Evolutionary conservation across 53 echinoderm and acorn worm species (phyloP).

Genomic region (Apostichopus leukothele): DNA sequence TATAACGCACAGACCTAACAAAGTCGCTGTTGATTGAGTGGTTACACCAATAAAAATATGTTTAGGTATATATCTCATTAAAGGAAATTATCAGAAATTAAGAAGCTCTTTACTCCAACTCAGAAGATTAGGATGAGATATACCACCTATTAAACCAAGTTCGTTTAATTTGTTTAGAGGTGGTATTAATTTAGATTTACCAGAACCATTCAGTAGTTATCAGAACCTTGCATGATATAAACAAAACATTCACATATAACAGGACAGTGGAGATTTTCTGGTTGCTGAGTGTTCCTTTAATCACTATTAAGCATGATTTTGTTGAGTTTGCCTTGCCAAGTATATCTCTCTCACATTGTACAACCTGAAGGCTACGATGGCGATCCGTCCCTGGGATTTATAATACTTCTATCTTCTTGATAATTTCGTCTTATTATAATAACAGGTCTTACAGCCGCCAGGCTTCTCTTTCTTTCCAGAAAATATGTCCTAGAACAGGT

Average conservation of each 20-base stretch:
- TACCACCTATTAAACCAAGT: no score
- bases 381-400: not conserved
- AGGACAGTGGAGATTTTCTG: no score
- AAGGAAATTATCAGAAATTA: no score
- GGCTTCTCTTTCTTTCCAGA: not conserved
- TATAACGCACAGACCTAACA: not conserved
- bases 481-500: not conserved
- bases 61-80: not conserved
- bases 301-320: not conserved
- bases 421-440: constrained; percentile 22
- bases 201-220: no score
- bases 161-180: no score
- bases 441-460: constrained; percentile 8
- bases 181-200: no score
- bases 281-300: not conserved
- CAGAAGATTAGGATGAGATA: no score
- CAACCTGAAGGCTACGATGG: not conserved
- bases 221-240: no score
- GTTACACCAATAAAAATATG: not conserved
- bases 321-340: not conserved
- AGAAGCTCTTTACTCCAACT: no score
- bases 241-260: no score
- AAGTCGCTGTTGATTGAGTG: not conserved
- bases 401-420: not conserved
- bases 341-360: not conserved